phyloP scores from a whole-genome alignment of 2,888 invertebrate species.

The Eledona agricola region DNA sequence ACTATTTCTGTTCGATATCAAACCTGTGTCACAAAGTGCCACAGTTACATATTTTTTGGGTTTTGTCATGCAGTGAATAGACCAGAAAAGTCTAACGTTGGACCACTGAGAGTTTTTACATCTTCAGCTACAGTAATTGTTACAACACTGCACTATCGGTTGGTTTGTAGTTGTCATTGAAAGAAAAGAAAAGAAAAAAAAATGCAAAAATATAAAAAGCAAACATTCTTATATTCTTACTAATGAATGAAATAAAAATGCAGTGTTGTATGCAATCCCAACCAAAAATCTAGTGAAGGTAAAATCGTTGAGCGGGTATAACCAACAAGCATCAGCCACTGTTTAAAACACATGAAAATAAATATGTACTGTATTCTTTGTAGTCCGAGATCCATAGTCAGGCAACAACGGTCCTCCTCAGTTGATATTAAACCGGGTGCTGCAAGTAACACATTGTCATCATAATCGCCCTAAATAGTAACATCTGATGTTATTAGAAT shows the following conservation, averaged over 20 bases:
- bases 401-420: conserved; percentile 51
- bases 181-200: conserved; percentile 8
- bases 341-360: conserved; percentile 65
- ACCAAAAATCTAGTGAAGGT: conserved; percentile 65
- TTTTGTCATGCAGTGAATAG: conserved; percentile 60
- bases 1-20: too few species aligned
- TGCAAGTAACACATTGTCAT: conserved; percentile 63
- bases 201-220: conserved; percentile 1
- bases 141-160: conserved; percentile 53
- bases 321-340: conserved; percentile 65
- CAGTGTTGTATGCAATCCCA: conserved; percentile 60
- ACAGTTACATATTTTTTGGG: conserved; percentile 57
- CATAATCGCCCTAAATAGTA: conserved; percentile 59
- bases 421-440: conserved; percentile 57
- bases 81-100: conserved; percentile 62
- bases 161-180: background rate
- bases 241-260: conserved; percentile 45
- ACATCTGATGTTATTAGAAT: conserved; percentile 49
- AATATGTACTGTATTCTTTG: conserved; percentile 64
- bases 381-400: conserved; percentile 44
- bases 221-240: conserved; percentile 21
- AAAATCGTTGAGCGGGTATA: conserved; percentile 64
- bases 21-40: too few species aligned
- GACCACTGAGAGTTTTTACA: conserved; percentile 62
- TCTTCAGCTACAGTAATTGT: conserved; percentile 61